Evolutionary conservation across 2,797 vertebrate species (phyloP).

Genomic region (Channallabes apus): DNA sequence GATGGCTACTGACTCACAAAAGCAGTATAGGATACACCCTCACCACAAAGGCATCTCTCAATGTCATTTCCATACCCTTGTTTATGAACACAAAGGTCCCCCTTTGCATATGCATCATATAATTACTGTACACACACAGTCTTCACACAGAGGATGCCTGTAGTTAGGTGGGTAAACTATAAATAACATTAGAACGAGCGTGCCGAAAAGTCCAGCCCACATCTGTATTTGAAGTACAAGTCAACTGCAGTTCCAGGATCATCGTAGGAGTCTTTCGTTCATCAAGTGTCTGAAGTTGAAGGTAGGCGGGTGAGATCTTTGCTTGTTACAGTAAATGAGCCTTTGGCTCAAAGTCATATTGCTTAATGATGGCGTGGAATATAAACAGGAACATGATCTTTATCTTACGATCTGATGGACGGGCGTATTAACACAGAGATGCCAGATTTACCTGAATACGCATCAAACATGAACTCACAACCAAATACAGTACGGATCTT

Average conservation of each 20-base stretch:
- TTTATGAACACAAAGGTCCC: conserved; percentile 22
- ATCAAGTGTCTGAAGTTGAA: conserved; percentile 26
- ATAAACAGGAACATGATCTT: conserved; percentile 47
- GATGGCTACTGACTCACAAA: neutral
- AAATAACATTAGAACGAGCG: conserved; percentile 23
- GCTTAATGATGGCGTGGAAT: conserved; percentile 46
- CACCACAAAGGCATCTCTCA: conserved; percentile 39
- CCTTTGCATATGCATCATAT: conserved; percentile 40
- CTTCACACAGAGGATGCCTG: conserved; percentile 24
- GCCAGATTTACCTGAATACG: conserved; percentile 22
- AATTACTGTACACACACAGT: conserved; percentile 28
- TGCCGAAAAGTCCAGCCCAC: conserved; percentile 5
- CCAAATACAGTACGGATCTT: conserved; percentile 38
- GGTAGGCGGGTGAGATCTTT: conserved; percentile 33
- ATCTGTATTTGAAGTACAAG: neutral
- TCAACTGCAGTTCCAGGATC: conserved; percentile 7
- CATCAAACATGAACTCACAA: conserved; percentile 25
- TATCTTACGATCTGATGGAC: conserved; percentile 48
- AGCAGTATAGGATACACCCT: conserved; percentile 33
- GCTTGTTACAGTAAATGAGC: conserved; percentile 40
- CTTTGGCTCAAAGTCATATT: conserved; percentile 48
- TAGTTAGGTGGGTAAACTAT: neutral
- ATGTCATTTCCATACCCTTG: conserved; percentile 16
- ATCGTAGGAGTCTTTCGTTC: conserved; percentile 24
- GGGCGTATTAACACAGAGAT: conserved; percentile 22